Evolutionary conservation across 37 sponge, comb jelly and placozoan species (phyloP), one percentile per base, ranked within the genome.

Genomic region (Cliona cf. orientalis): DNA sequence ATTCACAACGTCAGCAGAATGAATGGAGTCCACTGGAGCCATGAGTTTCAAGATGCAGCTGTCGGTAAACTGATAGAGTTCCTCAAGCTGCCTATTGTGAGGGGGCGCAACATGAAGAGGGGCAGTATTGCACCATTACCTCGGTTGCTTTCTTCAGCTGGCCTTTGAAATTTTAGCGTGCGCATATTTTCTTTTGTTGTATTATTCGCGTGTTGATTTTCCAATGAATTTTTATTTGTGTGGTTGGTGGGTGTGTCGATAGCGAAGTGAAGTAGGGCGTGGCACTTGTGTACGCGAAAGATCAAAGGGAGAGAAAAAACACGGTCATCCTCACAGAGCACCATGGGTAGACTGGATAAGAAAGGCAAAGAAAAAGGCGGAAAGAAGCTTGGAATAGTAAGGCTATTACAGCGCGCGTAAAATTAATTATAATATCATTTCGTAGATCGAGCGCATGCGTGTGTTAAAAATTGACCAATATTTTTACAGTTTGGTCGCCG

Each of bases 11-110:
- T 85, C 7, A 19, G 22, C 29, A 76, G 40, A 34, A 23, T 77
- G 63, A 85, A 85, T 62, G 86, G 58, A 32, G 86, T 78, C 26
- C 19, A 26, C 28, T 85, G 86, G 86, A 68, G 71, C 41, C 86
- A 85, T 42, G 79, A 78, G 49, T 85, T 78, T 49, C 86, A 85
- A 46, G 86, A 85, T 45, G 86, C 86, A 29, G 43, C 63, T 59
- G 72, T 85, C 5, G 79, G 58, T 31, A 85, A 76, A 55, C 69
- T 85, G 2, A 60, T 85, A 7, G 59, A 38, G 9, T 85, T 85
- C 39, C 72, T 85, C 3, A 17, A 77, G 14, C 68, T 84, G 5
- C 68, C 84, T 65, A n/a, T n/a, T n/a, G n/a, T n/a, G n/a, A n/a
- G n/a, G n/a, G n/a, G n/a, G n/a, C n/a, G n/a, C n/a, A n/a, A n/a